Evolutionary conservation across 2,888 invertebrate species (phyloP).

Genomic region (Eumerus sabulonum): DNA sequence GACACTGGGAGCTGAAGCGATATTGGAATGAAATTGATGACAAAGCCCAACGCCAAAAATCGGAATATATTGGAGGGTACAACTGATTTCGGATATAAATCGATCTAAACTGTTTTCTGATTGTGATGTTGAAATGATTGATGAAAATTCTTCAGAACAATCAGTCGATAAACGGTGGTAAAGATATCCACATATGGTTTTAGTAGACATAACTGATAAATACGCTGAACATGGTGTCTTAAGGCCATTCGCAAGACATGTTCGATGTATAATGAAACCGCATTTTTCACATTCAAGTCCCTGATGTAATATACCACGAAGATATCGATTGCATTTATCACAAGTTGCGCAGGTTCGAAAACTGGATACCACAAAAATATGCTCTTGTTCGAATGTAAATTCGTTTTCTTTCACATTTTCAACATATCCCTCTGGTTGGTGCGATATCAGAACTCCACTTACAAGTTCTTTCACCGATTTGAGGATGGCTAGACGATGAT

Average conservation of each 20-base stretch:
- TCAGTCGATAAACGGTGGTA: slow-evolving; percentile 9
- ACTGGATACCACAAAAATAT: slow-evolving; percentile 82
- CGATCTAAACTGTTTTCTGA: slow-evolving; percentile 78
- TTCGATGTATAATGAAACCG: slow-evolving; percentile 85
- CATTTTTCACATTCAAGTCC: slow-evolving; percentile 86
- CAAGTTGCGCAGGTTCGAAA: slow-evolving; percentile 85
- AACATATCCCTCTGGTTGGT: slow-evolving; percentile 50
- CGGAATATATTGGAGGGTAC: slow-evolving; percentile 70
- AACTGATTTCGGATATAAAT: slow-evolving; percentile 14
- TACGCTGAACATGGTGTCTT: slow-evolving; percentile 74
- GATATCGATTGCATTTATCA: slow-evolving; percentile 86
- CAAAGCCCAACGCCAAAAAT: slow-evolving; percentile 86
- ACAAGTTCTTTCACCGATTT: slow-evolving; percentile 85
- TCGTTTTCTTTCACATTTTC: slow-evolving; percentile 23
- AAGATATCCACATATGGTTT: slow-evolving; percentile 71
- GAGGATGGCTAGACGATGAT: slow-evolving; percentile 85
- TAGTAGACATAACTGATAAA: slow-evolving; percentile 36
- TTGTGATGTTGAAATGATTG: slow-evolving; percentile 79
- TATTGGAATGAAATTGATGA: slow-evolving; percentile 80
- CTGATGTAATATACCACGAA: slow-evolving; percentile 85
- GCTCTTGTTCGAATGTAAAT: slow-evolving; percentile 66
- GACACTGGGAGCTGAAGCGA: slow-evolving; percentile 82
- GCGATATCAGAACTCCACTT: slow-evolving; percentile 70
- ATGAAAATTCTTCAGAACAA: neutral
- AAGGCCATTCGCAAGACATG: slow-evolving; percentile 84